Conservation (phyloP, 2,113 vertebrate species). For the Centropus bengalensis region DNA sequence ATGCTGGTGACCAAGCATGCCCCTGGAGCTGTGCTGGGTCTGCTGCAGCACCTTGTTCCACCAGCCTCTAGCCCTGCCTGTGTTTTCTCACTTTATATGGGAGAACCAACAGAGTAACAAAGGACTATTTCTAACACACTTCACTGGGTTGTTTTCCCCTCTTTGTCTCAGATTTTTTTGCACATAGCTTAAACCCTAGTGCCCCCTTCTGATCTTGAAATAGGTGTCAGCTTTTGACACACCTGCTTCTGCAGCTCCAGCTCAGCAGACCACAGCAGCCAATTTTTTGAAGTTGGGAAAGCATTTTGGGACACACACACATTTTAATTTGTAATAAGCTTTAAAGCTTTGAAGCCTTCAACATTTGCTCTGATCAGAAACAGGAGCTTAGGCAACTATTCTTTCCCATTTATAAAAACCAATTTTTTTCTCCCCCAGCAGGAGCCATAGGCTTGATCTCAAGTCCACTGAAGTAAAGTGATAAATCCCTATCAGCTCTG, state of each 20-base stretch:
- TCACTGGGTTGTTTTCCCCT: background rate
- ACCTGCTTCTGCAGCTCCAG: background rate
- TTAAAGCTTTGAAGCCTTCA: slow-evolving; percentile 21
- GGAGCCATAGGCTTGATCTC: background rate
- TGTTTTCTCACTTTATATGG: background rate
- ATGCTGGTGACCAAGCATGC: background rate
- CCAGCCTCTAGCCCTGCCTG: background rate
- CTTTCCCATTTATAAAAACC: background rate
- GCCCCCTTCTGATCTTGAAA: slow-evolving; percentile 53
- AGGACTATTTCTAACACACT: background rate
- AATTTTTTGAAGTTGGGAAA: background rate
- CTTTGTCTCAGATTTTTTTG: slow-evolving; percentile 21
- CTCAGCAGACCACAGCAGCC: background rate
- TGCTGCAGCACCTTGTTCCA: background rate
- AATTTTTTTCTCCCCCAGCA: background rate
- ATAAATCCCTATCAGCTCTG: slow-evolving; percentile 38
- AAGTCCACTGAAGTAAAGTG: background rate
- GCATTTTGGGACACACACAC: background rate
- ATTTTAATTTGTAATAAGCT: slow-evolving; percentile 48
- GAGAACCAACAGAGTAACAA: background rate
- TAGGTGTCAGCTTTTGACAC: background rate
- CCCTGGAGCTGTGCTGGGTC: background rate
- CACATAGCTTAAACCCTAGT: slow-evolving; percentile 21
- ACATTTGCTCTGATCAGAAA: slow-evolving; percentile 33
- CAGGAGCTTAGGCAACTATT: slow-evolving; percentile 2